Evolutionary conservation across 1,140 invertebrate genomes (phyloP).

Genomic region (Drosophila paulistorum): DNA sequence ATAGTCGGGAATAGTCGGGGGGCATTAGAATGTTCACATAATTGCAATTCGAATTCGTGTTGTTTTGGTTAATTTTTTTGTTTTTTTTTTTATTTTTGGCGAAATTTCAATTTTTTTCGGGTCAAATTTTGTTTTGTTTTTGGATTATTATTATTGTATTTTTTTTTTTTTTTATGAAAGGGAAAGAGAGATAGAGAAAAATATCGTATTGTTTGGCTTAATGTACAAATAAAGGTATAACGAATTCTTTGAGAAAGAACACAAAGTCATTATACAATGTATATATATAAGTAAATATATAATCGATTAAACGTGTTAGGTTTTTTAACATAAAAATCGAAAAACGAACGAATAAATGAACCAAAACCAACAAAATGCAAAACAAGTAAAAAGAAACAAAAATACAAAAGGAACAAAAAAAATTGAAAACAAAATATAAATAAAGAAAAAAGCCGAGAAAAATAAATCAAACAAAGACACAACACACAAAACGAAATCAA

Average conservation of each 20-base stretch:
- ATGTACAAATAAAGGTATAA: constrained; percentile 70
- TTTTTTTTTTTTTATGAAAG: constrained; percentile 60
- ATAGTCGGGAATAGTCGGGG: constrained; percentile 23
- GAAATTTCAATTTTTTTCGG: constrained; percentile 27
- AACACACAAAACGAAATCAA: neutral
- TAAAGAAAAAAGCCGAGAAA: constrained; percentile 3
- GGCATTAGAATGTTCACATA: constrained; percentile 31
- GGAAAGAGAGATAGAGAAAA: constrained; percentile 80
- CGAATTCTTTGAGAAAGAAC: constrained; percentile 48
- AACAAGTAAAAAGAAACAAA: neutral
- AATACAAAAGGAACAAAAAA: constrained; percentile 8
- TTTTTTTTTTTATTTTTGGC: constrained; percentile 24
- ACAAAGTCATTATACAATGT: constrained; percentile 13
- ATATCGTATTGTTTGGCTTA: constrained; percentile 79
- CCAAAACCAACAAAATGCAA: constrained; percentile 20
- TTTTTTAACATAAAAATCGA: constrained; percentile 18
- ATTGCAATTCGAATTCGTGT: constrained; percentile 21
- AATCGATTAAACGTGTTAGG: constrained; percentile 7
- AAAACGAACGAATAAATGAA: constrained; percentile 25
- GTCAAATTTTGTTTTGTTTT: constrained; percentile 51
- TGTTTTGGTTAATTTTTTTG: no score
- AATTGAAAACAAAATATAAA: constrained; percentile 1
- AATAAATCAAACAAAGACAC: constrained; percentile 10
- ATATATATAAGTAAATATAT: constrained; percentile 30
- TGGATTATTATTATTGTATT: constrained; percentile 5